These are phyloP conservation scores for Fundulus diaphanus DNA, from an alignment of 2,797 vertebrate species.

Conservation along the genomic window DNA sequence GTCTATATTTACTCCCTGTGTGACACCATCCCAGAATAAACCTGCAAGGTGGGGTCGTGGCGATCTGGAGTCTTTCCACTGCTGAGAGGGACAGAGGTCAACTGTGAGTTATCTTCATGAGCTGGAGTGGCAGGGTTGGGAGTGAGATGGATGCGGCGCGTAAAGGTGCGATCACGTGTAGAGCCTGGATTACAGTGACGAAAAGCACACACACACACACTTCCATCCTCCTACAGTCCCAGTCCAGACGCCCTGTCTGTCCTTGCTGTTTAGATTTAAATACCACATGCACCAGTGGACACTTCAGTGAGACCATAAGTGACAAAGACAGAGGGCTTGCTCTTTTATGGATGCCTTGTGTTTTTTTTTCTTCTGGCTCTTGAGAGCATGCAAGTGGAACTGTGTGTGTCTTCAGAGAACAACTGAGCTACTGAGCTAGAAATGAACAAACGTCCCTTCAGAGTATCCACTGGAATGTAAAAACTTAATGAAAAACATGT, in stretches of 20 bases:
- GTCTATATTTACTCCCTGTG: slow-evolving; percentile 68
- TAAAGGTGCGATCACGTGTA: slow-evolving; percentile 9
- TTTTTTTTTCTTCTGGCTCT: neutral
- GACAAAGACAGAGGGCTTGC: slow-evolving; percentile 31
- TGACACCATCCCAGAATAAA: slow-evolving; percentile 70
- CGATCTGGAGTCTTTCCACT: slow-evolving; percentile 56
- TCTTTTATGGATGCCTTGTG: slow-evolving; percentile 21
- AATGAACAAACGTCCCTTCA: slow-evolving; percentile 10
- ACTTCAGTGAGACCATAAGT: slow-evolving; percentile 27
- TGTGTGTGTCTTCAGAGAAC: slow-evolving; percentile 6
- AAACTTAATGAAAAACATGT: slow-evolving; percentile 31
- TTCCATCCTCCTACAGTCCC: slow-evolving; percentile 1
- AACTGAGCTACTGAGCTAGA: slow-evolving; percentile 6
- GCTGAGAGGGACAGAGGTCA: slow-evolving; percentile 49
- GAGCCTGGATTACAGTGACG: slow-evolving; percentile 10
- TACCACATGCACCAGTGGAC: slow-evolving; percentile 21
- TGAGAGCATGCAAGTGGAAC: neutral
- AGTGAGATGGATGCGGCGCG: neutral
- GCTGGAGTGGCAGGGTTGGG: neutral
- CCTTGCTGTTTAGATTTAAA: slow-evolving; percentile 17
- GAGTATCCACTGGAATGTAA: slow-evolving; percentile 16
- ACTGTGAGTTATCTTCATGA: slow-evolving; percentile 19
- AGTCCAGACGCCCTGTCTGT: slow-evolving; percentile 16
- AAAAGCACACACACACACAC: slow-evolving; percentile 1
- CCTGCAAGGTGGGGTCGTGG: slow-evolving; percentile 22